These are phyloP conservation scores for Chironomus tentans DNA, from an alignment of 2,888 invertebrate genomes.

Conservation along the genomic window DNA sequence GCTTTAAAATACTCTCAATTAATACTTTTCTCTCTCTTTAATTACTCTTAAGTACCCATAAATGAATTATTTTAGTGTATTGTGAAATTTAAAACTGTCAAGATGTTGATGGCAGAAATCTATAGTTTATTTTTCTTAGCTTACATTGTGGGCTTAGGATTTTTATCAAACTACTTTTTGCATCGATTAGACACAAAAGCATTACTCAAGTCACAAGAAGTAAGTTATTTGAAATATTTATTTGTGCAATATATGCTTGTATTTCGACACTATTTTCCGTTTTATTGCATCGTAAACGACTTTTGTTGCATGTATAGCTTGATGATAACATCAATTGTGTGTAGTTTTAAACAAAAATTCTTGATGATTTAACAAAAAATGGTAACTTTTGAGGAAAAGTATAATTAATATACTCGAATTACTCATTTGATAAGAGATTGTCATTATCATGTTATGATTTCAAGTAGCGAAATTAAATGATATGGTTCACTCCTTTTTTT, in stretches of 20 bases:
- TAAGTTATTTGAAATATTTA: neutral
- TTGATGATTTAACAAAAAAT: no score
- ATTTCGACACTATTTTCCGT: no score
- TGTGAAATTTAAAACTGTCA: neutral
- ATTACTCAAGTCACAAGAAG: neutral
- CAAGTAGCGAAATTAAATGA: no score
- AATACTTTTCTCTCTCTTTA: neutral
- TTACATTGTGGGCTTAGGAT: neutral
- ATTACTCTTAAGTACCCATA: neutral
- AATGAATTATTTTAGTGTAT: neutral
- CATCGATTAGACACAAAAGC: neutral
- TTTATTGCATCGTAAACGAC: no score
- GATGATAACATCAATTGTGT: no score
- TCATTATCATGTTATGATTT: no score
- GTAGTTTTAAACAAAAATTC: neutral
- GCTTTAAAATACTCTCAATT: neutral
- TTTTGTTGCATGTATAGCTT: no score
- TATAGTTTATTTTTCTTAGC: neutral
- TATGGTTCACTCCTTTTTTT: no score
- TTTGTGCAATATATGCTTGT: no score
- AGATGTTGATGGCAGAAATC: constrained; percentile 2
- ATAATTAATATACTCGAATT: no score
- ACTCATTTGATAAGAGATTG: no score
- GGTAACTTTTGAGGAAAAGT: no score
- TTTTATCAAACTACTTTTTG: neutral